These are phyloP conservation scores for Trochalopteron elliotii DNA, from an alignment of 2,113 vertebrate species.

Conservation along the genomic window DNA sequence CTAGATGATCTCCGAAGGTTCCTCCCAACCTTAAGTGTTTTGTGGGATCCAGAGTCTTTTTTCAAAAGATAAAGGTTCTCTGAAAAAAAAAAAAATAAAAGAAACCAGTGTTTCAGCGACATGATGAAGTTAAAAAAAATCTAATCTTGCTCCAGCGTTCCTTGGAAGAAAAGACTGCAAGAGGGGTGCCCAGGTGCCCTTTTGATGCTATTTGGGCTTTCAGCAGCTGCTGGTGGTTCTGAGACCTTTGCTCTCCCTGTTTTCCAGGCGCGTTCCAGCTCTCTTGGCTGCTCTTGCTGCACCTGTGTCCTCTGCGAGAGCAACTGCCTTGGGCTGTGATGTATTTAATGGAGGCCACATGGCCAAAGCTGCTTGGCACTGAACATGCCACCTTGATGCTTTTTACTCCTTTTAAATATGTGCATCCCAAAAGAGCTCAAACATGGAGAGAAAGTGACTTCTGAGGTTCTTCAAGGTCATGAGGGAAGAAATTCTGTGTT, in stretches of 20 bases:
- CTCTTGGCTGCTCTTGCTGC: not conserved
- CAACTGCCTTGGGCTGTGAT: not conserved
- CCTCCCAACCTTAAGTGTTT: not conserved
- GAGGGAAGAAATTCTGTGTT: not conserved
- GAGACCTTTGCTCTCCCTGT: not conserved
- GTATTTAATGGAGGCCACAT: not conserved
- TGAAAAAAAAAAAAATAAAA: not conserved
- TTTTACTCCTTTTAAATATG: not conserved
- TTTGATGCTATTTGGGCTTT: not conserved
- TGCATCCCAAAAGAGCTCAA: not conserved
- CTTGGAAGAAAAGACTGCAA: not conserved
- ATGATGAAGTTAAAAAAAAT: not conserved
- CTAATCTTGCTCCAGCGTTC: not conserved
- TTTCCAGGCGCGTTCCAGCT: not conserved
- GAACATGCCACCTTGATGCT: fast-evolving
- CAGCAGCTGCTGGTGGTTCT: not conserved
- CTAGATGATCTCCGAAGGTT: not conserved
- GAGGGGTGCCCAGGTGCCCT: not conserved
- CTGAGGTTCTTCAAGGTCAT: not conserved
- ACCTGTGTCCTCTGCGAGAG: not conserved
- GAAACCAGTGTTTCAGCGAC: not conserved
- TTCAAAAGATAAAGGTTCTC: not conserved
- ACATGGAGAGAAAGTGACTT: not conserved
- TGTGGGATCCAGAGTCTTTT: not conserved
- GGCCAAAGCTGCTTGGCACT: not conserved